Conservation (phyloP, 2,888 invertebrate species). For the Tineola bisselliella region DNA sequence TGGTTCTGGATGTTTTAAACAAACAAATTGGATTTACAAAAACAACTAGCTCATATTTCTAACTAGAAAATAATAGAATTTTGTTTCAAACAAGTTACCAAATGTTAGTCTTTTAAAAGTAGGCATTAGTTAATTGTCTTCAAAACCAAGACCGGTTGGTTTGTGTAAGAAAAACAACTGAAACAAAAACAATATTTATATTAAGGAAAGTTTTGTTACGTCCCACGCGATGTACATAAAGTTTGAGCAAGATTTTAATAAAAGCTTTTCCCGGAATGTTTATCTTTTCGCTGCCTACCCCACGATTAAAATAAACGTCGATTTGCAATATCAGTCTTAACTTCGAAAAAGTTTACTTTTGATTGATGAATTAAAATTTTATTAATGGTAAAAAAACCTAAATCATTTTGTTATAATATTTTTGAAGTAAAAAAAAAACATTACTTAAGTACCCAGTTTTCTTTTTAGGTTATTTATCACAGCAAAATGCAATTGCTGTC, state of each 20-base stretch:
- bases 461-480: background rate
- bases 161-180: background rate
- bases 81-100: no score
- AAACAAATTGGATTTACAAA: no score
- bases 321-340: slow-evolving; percentile 16
- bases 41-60: no score
- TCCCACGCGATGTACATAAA: background rate
- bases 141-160: background rate
- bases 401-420: no score
- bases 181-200: slow-evolving; percentile 5
- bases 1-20: no score
- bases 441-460: background rate
- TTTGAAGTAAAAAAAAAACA: no score
- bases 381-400: no score
- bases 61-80: no score
- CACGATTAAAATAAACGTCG: slow-evolving; percentile 23
- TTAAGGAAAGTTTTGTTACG: background rate
- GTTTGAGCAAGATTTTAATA: slow-evolving; percentile 21
- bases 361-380: slow-evolving; percentile 27
- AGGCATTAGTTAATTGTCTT: background rate
- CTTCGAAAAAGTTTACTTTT: slow-evolving; percentile 28
- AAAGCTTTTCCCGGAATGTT: slow-evolving; percentile 32
- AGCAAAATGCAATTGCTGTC: background rate
- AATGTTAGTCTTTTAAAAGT: no score
- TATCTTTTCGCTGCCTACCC: slow-evolving; percentile 33